Evolutionary conservation across 2,797 vertebrate genomes (phyloP), one percentile per base, ranked within the genome.

Genomic region (Sebastes elongatus): DNA sequence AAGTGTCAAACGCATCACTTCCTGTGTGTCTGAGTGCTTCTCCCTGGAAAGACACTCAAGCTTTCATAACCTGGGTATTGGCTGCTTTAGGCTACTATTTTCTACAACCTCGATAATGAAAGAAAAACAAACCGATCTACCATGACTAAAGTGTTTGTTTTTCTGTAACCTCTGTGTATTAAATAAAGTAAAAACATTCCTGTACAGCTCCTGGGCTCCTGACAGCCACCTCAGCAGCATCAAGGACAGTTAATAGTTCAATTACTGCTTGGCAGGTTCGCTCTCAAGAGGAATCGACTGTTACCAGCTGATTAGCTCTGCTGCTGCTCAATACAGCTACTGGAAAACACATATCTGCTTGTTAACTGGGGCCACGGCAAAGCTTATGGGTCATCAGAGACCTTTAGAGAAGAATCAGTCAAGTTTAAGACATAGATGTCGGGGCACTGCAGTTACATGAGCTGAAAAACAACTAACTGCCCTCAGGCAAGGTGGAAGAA

Each of bases 221-320:
- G 11, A 35, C 61, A 6, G 60, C 59, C 23, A 49, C 55, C 55
- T 38, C 61, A 1, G 59, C 28, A 55, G 27, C 71, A 71, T 65
- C 30, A 28, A 73, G 55, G 52, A 68, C 16, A 66, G 63, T 46
- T 76, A 69, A 80, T 70, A 62, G 88, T 78, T 80, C 62, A 82
- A 69, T 89, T 89, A 82, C 82, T 35, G 23, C 71, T 35, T 14
- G 46, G 64, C 71, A 64, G 66, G 28, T 77, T 73, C 1, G 5
- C 56, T 79, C 75, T 79, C 69, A 10, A 23, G 70, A 68, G 67
- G 75, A 81, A 74, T 72, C 10, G n/a, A 68, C 59, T 69, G 55
- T 76, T 82, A 71, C 8, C 66, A n/a, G 55, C 65, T 85, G 83
- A 89, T 90, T 83, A 83, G 55, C 79, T 74, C 57, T 46, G 75